These are phyloP conservation scores for Formicarius rufipectus DNA, from an alignment of 2,113 vertebrate species.

Conservation along the genomic window DNA sequence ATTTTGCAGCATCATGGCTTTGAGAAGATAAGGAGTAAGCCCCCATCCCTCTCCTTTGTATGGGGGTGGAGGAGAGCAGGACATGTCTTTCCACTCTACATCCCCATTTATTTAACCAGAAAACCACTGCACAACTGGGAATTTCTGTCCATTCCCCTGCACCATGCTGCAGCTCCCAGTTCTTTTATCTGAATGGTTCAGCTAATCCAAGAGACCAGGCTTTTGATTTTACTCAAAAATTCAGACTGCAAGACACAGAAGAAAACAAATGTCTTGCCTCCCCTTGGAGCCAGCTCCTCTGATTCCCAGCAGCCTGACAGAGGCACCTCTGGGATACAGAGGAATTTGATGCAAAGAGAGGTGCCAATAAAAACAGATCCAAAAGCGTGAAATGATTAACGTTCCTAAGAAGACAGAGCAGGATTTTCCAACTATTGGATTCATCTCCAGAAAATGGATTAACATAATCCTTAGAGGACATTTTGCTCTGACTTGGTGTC, in stretches of 20 bases:
- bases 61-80: background rate
- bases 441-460: constrained; percentile 37
- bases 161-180: background rate
- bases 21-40: background rate
- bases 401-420: background rate
- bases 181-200: background rate
- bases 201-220: background rate
- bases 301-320: background rate
- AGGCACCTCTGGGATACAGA: background rate
- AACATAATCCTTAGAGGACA: background rate
- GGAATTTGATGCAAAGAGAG: background rate
- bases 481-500: background rate
- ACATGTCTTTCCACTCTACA: background rate
- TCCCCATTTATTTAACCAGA: background rate
- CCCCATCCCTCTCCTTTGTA: background rate
- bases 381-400: background rate
- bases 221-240: constrained; percentile 1
- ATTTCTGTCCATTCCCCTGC: background rate
- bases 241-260: background rate
- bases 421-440: background rate
- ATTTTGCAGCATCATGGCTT: background rate
- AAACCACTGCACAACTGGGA: background rate
- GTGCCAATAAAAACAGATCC: background rate
- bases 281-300: background rate
- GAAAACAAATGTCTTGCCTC: background rate